A percentile compares a stretch with the other conserved stretches of the same genome.
phyloP scores from a whole-genome alignment of 53 echinoderm and acorn worm species.

The Arbacia lixula region DNA sequence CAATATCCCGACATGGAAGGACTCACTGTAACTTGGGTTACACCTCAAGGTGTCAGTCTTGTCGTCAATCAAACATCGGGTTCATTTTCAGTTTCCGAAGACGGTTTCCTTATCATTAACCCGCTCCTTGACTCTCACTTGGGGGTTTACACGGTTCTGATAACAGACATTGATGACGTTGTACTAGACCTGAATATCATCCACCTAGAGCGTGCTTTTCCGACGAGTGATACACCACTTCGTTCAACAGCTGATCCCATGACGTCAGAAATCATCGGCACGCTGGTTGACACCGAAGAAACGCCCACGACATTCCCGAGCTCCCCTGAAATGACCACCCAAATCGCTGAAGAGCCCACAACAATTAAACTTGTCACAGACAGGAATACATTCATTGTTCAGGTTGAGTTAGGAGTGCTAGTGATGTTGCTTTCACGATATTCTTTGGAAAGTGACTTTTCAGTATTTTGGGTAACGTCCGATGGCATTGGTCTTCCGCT shows the following conservation, averaged over 20 bases:
- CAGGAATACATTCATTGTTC: not conserved
- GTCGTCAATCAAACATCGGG: not conserved
- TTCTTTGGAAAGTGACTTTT: too few species aligned
- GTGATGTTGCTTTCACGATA: too few species aligned
- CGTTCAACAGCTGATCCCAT: not conserved
- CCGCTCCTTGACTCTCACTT: not conserved
- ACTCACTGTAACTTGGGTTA: slow-evolving; percentile 9
- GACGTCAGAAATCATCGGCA: not conserved
- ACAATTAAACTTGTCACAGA: slow-evolving; percentile 7
- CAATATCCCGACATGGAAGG: not conserved
- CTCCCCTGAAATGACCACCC: not conserved
- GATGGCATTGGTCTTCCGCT: too few species aligned
- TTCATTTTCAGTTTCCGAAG: not conserved
- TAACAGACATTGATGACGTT: not conserved
- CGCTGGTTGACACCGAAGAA: not conserved
- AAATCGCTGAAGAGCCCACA: not conserved
- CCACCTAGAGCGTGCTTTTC: not conserved
- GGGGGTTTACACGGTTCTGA: slow-evolving; percentile 9
- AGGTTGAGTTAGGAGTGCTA: not conserved
- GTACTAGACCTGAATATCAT: slow-evolving; percentile 13
- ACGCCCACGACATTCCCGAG: not conserved
- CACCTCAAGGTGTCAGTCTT: not conserved
- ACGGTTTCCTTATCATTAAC: not conserved
- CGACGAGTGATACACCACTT: not conserved
- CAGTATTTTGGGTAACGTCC: too few species aligned